These are phyloP conservation scores for Masnerella sp. DNA, from an alignment of 2,888 invertebrate species.

Conservation along the genomic window DNA sequence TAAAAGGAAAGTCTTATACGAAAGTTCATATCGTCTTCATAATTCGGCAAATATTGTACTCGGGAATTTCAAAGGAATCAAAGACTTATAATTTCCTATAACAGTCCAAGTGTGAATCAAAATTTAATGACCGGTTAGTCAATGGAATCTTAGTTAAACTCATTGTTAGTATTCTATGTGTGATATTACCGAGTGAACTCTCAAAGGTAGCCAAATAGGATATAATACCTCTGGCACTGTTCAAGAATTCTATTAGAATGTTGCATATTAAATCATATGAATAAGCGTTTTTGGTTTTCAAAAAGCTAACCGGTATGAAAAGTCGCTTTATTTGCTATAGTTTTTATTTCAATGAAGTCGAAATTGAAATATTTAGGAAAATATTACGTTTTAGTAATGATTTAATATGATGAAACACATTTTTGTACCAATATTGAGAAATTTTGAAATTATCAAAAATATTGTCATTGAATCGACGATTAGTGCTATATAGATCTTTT, in stretches of 20 bases:
- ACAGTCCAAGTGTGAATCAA: constrained; percentile 32
- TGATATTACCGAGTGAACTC: constrained; percentile 30
- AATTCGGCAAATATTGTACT: constrained; percentile 28
- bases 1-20: too few species aligned
- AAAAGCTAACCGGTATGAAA: constrained; percentile 10
- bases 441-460: too few species aligned
- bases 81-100: constrained; percentile 19
- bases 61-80: constrained; percentile 24
- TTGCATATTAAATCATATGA: constrained; percentile 42
- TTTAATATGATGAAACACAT: too few species aligned
- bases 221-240: constrained; percentile 25
- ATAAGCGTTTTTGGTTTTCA: constrained; percentile 13
- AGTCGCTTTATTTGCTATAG: background rate
- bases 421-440: too few species aligned
- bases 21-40: constrained; percentile 24
- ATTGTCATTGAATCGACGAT: too few species aligned
- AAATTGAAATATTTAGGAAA: too few species aligned
- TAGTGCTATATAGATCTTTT: too few species aligned
- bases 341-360: background rate
- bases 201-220: constrained; percentile 41
- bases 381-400: too few species aligned
- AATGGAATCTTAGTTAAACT: constrained; percentile 50
- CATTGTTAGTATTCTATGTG: constrained; percentile 56
- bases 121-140: constrained; percentile 45
- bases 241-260: constrained; percentile 47